These are phyloP conservation scores for Nasonia longicornis DNA, from an alignment of 1,140 invertebrate genomes.

Conservation along the genomic window DNA sequence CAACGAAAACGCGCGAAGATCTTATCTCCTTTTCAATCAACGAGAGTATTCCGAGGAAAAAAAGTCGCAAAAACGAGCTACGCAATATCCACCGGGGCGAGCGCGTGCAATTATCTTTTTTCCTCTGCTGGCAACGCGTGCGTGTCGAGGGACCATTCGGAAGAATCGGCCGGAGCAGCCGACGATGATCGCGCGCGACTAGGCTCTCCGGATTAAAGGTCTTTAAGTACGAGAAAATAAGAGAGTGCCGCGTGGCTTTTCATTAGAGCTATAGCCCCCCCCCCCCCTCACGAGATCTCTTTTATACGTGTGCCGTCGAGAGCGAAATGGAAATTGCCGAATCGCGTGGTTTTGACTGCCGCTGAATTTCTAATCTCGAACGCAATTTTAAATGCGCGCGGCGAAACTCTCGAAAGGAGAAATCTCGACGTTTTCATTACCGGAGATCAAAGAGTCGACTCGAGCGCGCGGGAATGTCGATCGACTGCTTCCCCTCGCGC, in stretches of 20 bases:
- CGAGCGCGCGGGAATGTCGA: background rate
- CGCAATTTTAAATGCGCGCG: background rate
- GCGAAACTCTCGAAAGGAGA: no score
- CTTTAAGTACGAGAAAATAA: slow-evolving; percentile 2
- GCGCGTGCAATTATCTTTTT: background rate
- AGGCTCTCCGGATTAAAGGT: background rate
- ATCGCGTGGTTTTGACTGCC: background rate
- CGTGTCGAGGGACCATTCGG: background rate
- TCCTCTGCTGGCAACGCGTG: background rate
- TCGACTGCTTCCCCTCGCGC: background rate
- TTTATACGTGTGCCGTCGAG: background rate
- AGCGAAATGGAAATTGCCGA: background rate
- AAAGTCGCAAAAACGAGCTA: background rate
- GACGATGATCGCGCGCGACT: background rate
- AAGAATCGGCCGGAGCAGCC: background rate
- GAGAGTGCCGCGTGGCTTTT: background rate
- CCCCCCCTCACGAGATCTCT: no score
- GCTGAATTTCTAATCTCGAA: background rate
- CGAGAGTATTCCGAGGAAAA: background rate
- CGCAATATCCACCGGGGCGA: background rate
- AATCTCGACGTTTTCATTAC: background rate
- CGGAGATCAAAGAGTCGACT: background rate
- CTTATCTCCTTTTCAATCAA: background rate
- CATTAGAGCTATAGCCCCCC: background rate
- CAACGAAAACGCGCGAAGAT: background rate